A percentile compares a stretch with the other conserved stretches of the same genome.
Evolutionary conservation across 2,888 invertebrate genomes (phyloP).

Genomic region (Campopleginae sp.): DNA sequence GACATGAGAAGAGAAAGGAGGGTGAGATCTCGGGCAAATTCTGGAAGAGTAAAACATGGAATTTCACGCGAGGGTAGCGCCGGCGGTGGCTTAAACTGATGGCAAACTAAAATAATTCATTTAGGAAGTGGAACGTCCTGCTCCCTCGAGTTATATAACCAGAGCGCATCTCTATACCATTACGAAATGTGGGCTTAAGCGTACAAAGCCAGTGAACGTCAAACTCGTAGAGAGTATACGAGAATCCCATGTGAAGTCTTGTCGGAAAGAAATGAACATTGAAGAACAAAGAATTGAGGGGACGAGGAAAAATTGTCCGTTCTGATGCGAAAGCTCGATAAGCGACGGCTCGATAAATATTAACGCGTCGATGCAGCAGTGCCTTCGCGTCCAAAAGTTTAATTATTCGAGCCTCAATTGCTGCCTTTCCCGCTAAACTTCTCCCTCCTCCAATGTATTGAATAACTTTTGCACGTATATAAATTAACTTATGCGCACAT

Average conservation of each 20-base stretch:
- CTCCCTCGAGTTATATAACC: conserved; percentile 28
- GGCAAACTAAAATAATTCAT: conserved; percentile 73
- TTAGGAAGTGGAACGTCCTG: conserved; percentile 65
- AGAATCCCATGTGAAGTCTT: neutral
- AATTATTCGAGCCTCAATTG: conserved; percentile 27
- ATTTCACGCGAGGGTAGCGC: conserved; percentile 61
- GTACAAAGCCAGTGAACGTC: neutral
- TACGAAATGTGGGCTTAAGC: neutral
- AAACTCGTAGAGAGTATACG: neutral
- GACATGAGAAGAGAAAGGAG: conserved; percentile 16
- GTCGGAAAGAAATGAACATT: neutral
- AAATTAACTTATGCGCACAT: neutral
- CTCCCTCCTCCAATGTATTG: neutral
- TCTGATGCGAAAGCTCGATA: conserved; percentile 9
- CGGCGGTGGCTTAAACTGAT: conserved; percentile 56
- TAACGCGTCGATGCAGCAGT: neutral
- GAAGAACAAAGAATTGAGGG: neutral
- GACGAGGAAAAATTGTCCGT: neutral
- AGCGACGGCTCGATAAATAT: conserved; percentile 20
- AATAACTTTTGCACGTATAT: neutral
- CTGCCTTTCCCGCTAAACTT: neutral
- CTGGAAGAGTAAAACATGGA: conserved; percentile 50
- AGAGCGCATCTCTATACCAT: conserved; percentile 15
- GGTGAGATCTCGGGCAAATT: conserved; percentile 8
- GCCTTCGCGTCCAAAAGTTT: neutral